Percentiles rank a stretch among this genome's conserved stretches.
Evolutionary conservation across 1,140 invertebrate genomes (phyloP).

Genomic region (Pogonognathellus flavescens): DNA sequence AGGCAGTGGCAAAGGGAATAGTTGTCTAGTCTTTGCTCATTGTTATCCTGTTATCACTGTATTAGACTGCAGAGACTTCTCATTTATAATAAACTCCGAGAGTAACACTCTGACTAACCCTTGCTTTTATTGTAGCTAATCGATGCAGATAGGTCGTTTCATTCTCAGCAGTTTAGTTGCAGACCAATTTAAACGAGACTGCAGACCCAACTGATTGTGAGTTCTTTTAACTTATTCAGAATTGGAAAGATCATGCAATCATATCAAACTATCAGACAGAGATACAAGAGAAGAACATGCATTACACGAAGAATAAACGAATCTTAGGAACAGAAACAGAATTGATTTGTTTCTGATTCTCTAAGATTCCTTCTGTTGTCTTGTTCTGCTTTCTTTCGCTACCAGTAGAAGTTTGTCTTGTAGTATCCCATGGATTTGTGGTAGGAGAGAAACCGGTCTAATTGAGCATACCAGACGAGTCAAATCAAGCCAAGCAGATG

Average conservation of each 20-base stretch:
- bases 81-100: no score
- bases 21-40: no score
- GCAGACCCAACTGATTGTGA: no score
- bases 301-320: not conserved
- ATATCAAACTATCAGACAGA: not conserved
- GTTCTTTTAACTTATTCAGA: no score
- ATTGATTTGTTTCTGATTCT: not conserved
- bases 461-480: constrained; percentile 27
- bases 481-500: constrained; percentile 1
- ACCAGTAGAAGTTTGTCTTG: not conserved
- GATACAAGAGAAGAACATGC: not conserved
- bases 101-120: not conserved
- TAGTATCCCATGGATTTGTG: not conserved
- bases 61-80: no score
- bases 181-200: not conserved
- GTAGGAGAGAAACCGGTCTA: constrained; percentile 22
- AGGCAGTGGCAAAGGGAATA: no score
- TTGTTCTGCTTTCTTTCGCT: not conserved
- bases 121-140: not conserved
- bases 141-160: constrained; percentile 5
- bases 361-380: not conserved
- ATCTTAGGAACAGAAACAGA: not conserved
- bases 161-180: constrained; percentile 15
- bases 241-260: not conserved
- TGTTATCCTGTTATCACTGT: no score